Base-by-base conservation (phyloP, 1,140 invertebrate genomes). In the Drosophila mauritiana region DNA sequence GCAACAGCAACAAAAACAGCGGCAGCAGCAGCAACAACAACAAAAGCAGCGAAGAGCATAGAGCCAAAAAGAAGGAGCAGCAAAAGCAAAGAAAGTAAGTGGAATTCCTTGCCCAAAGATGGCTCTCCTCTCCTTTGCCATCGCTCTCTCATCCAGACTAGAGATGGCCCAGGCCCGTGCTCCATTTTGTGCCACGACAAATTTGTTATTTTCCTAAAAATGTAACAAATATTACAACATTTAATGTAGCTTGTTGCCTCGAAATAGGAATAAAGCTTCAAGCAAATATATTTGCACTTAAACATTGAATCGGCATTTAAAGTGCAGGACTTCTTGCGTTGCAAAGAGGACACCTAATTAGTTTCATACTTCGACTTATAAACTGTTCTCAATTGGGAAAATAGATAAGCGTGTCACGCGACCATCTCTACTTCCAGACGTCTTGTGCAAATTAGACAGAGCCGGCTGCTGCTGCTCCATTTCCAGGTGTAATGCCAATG, bases 101-200 rank as follows among this genome's bases (percentile, higher is more conserved):
- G 80, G 53, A 88, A 88, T 88, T 88, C 83, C 83, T 83, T 79
- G 83, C 79, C 83, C 83, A 88, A 82, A 88, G 65, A 88, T 79
- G 83, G 83, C 70, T 57, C 58, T 62, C 64, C 63, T 31, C 31
- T 31, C 31, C 31, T 31, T 31, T 31, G 31, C 31, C 31, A 27
- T 49, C 15, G 36, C 56, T 56, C 51, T 59, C 55, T 68, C 53
- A 37, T 40, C 43, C 15, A 39, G 58, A n/a, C 52, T 56, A 57
- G 58, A 15, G 58, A 11, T 56, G 58, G 17, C 22, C 15, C n/a
- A 12, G 7, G 15, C 15, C 11, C 20, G 45, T 52, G 56, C 31
- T 49, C n/a, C 13, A 10, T n/a, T 31, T 34, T 27, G 49, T 52
- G 31, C 17, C 49, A 36, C 49, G 48, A 17, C 10, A 11, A 34